Conservation (phyloP, 2,113 vertebrate species). For the Hystrix cristata region DNA sequence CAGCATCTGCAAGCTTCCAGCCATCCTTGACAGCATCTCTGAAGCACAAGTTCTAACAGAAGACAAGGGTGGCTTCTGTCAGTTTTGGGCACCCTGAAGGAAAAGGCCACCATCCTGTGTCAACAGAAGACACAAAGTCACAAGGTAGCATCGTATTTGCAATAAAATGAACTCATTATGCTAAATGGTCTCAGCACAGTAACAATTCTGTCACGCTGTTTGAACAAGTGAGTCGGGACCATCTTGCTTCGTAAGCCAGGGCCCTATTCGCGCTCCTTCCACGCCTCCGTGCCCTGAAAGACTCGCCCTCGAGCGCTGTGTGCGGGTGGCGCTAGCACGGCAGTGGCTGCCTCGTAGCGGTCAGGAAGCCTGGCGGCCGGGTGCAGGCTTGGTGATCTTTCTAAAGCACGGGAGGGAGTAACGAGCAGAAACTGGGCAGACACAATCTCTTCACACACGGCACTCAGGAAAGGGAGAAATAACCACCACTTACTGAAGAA, state of each 20-base stretch:
- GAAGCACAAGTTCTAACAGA: too few species aligned
- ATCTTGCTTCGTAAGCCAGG: neutral
- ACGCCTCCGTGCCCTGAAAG: neutral
- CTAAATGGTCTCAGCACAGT: neutral
- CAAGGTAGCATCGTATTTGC: neutral
- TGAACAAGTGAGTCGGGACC: neutral
- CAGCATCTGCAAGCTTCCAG: neutral
- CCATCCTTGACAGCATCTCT: neutral
- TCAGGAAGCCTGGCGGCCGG: neutral
- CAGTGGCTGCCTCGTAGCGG: neutral
- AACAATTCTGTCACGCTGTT: neutral
- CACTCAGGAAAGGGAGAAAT: slow-evolving; percentile 11
- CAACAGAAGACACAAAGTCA: neutral
- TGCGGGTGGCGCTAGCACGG: neutral
- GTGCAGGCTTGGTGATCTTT: neutral
- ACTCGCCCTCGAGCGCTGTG: neutral
- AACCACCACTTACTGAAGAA: neutral
- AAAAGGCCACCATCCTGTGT: neutral
- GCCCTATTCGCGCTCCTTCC: neutral
- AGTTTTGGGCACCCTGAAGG: neutral
- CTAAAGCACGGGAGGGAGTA: neutral
- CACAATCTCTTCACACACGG: neutral
- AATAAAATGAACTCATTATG: neutral
- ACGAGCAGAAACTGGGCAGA: neutral
- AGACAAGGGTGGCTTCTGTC: neutral